phyloP scores from a whole-genome alignment of 2,888 invertebrate genomes.

The Oxystoma pomonae region DNA sequence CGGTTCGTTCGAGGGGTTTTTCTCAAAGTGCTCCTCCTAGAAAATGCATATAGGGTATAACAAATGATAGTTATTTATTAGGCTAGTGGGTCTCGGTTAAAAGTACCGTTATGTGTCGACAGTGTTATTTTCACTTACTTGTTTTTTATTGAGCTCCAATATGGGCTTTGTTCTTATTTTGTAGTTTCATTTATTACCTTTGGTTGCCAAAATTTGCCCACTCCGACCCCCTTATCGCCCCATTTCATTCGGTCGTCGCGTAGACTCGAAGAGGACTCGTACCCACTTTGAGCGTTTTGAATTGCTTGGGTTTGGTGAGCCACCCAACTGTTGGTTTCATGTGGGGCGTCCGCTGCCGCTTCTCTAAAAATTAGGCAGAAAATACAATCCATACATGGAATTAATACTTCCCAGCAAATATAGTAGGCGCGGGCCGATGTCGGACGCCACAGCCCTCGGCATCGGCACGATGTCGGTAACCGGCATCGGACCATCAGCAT shows the following conservation, averaged over 20 bases:
- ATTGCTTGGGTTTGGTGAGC: not conserved
- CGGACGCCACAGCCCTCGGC: too few species aligned
- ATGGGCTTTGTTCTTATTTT: too few species aligned
- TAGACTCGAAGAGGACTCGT: conserved; percentile 44
- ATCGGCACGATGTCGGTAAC: too few species aligned
- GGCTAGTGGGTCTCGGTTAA: too few species aligned
- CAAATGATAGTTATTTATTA: too few species aligned
- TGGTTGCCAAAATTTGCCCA: conserved; percentile 65
- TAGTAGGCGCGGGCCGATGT: too few species aligned
- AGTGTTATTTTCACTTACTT: too few species aligned
- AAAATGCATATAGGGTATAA: not conserved
- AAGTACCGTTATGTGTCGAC: too few species aligned
- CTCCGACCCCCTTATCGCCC: conserved; percentile 67
- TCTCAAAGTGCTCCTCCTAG: conserved; percentile 16
- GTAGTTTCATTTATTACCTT: conserved; percentile 22
- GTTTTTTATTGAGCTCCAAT: too few species aligned
- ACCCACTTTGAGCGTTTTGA: conserved; percentile 27
- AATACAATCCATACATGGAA: too few species aligned
- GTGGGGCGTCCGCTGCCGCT: not conserved
- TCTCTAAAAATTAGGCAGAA: not conserved
- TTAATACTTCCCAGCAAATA: too few species aligned
- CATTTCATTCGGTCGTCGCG: conserved; percentile 67
- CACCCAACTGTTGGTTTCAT: not conserved
- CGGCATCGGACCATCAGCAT: too few species aligned
- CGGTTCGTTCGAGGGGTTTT: conserved; percentile 35